A percentile compares a stretch with the other conserved stretches of the same genome.
Conservation (phyloP, 2,113 vertebrate species). For the Ailurus styani region DNA sequence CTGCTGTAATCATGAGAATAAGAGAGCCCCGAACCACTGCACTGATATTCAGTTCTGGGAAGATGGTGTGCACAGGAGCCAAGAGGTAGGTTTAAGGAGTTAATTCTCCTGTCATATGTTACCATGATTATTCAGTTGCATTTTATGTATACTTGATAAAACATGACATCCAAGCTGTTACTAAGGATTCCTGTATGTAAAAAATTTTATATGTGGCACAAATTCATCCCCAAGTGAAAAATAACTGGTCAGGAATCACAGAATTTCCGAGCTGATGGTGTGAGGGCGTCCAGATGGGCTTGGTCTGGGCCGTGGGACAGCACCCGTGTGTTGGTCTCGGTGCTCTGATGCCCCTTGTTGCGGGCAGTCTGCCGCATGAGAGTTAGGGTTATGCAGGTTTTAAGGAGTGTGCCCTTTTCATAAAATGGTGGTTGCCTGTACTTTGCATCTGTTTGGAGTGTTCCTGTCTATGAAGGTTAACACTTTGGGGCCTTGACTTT, state of each 20-base stretch:
- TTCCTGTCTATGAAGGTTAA: background rate
- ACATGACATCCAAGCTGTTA: background rate
- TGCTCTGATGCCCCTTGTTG: no score
- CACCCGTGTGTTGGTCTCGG: no score
- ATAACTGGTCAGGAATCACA: background rate
- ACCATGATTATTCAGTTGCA: background rate
- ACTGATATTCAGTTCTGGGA: constrained; percentile 98
- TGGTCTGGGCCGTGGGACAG: background rate
- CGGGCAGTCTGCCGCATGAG: background rate
- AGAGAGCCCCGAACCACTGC: constrained; percentile 98
- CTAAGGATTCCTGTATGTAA: background rate
- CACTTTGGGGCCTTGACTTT: background rate
- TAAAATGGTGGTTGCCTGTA: background rate
- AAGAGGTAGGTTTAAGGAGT: constrained; percentile 87
- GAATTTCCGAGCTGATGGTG: background rate
- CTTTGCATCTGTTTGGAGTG: background rate
- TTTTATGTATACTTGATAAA: background rate
- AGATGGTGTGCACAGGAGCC: constrained; percentile 99
- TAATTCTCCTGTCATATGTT: fast-evolving
- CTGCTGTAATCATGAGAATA: constrained; percentile 99
- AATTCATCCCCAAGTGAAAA: background rate
- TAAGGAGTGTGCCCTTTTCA: background rate
- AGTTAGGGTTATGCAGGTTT: background rate
- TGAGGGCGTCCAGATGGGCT: no score
- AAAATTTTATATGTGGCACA: background rate